Conservation (phyloP, 2,888 invertebrate species). For the Chrysolina haemoptera region DNA sequence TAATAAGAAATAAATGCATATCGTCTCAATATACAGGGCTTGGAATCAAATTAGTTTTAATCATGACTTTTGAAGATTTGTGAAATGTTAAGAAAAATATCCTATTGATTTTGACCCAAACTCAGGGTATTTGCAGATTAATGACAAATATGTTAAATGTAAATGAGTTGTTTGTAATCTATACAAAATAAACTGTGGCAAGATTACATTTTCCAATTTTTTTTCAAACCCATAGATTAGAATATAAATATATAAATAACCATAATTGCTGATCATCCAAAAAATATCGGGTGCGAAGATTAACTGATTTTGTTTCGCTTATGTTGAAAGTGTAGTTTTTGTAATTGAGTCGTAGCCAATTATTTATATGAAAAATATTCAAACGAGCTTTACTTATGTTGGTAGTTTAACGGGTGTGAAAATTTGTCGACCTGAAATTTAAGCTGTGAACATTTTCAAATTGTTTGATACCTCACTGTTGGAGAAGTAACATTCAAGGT, state of each 20-base stretch:
- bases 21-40: neutral
- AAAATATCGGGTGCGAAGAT: neutral
- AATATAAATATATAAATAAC: neutral
- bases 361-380: too few relatives aligned
- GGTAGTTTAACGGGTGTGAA: too few relatives aligned
- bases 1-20: neutral
- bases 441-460: too few relatives aligned
- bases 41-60: neutral
- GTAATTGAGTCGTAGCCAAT: too few relatives aligned
- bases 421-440: too few relatives aligned
- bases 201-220: slow-evolving; percentile 46
- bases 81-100: too few relatives aligned
- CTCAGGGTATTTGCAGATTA: slow-evolving; percentile 56
- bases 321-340: too few relatives aligned
- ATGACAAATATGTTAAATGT: slow-evolving; percentile 57
- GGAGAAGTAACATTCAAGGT: neutral
- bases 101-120: slow-evolving; percentile 30
- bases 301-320: neutral
- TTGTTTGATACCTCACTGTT: neutral
- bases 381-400: too few relatives aligned
- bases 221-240: slow-evolving; percentile 24
- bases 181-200: slow-evolving; percentile 63
- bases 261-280: neutral
- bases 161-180: slow-evolving; percentile 63
- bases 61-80: neutral